phyloP scores from a whole-genome alignment of 1,140 invertebrate species.

The Charaxes varanes region DNA sequence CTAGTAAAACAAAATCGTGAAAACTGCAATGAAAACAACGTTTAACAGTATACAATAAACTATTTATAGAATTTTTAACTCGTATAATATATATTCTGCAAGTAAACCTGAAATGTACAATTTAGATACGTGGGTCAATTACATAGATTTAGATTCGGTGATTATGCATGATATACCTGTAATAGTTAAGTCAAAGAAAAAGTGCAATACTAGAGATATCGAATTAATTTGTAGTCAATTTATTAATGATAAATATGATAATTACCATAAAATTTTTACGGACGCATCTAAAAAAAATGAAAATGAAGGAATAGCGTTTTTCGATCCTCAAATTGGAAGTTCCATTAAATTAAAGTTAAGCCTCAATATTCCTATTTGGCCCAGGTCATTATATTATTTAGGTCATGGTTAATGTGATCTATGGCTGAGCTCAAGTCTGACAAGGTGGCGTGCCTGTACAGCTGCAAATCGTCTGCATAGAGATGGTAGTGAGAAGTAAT shows the following conservation, averaged over 20 bases:
- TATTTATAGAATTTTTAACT: neutral
- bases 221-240: conserved; percentile 3
- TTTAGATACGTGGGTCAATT: conserved; percentile 18
- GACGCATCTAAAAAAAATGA: conserved; percentile 7
- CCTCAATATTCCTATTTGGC: neutral
- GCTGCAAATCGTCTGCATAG: conserved; percentile 1
- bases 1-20: no score
- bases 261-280: conserved; percentile 22
- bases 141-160: conserved; percentile 16
- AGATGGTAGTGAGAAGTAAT: neutral
- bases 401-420: conserved; percentile 1
- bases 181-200: conserved; percentile 4
- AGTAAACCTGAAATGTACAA: conserved; percentile 13
- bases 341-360: neutral
- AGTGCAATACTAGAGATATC: conserved; percentile 4
- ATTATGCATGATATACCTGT: conserved; percentile 3
- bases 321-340: neutral
- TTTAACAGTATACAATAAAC: no score
- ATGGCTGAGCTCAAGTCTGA: neutral
- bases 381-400: no score
- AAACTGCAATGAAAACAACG: no score
- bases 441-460: neutral
- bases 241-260: conserved; percentile 19
- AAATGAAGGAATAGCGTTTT: conserved; percentile 1
- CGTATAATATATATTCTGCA: neutral